Evolutionary conservation across 1,140 invertebrate genomes (phyloP).

Genomic region (Oscheius sp.): DNA sequence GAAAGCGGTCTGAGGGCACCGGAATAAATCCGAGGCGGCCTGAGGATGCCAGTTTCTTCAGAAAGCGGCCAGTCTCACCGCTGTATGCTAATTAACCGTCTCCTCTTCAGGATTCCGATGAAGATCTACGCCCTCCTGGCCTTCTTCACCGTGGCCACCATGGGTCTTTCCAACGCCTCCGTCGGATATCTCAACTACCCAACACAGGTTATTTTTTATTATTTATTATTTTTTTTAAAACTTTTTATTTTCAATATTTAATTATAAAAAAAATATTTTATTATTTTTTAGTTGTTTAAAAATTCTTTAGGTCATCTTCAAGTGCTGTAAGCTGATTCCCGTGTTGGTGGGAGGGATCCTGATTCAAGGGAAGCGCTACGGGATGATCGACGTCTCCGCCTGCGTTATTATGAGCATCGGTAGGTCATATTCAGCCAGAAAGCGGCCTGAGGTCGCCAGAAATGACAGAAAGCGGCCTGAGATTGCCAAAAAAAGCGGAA

Average conservation of each 20-base stretch:
- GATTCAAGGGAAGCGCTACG: slow-evolving; percentile 83
- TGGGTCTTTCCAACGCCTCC: slow-evolving; percentile 91
- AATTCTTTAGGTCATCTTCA: slow-evolving; percentile 75
- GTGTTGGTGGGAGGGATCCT: slow-evolving; percentile 85
- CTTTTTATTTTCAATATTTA: neutral
- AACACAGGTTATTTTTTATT: slow-evolving; percentile 65
- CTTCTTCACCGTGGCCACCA: slow-evolving; percentile 83
- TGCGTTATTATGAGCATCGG: slow-evolving; percentile 81
- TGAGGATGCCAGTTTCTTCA: no score
- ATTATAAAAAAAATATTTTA: neutral
- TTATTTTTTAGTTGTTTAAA: neutral
- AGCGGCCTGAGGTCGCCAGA: no score
- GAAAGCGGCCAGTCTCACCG: no score
- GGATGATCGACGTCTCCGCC: slow-evolving; percentile 77
- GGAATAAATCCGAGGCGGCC: no score
- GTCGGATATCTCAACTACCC: slow-evolving; percentile 94
- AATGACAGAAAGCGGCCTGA: no score
- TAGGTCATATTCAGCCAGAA: neutral
- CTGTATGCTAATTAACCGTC: slow-evolving; percentile 2
- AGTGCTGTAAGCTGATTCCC: slow-evolving; percentile 93
- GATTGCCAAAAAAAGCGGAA: no score
- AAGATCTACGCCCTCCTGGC: slow-evolving; percentile 78
- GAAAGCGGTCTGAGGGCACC: no score
- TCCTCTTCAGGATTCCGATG: slow-evolving; percentile 76
- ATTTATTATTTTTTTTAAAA: neutral